Base-by-base conservation (phyloP, 2,113 vertebrate genomes). In the Callospermophilus lateralis region DNA sequence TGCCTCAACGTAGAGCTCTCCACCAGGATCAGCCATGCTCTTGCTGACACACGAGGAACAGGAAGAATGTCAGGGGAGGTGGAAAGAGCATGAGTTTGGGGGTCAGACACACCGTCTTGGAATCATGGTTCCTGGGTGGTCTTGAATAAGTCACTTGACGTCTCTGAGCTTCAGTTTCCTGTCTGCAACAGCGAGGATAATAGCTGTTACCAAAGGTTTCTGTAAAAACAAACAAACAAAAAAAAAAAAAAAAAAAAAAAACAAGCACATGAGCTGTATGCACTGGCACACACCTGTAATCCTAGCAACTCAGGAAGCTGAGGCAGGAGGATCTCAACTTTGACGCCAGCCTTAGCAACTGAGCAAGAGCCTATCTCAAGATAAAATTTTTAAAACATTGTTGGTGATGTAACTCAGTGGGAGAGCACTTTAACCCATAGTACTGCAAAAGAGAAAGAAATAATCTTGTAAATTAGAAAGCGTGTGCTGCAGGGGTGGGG, bases 401-500 rank as follows among this genome's bases (percentile, higher is more conserved):
- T 34, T 70, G 67, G 17, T 34, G 67, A 70, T 70, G 16, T 17
- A 70, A 19, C 16, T n/a, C 34, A 68, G 16, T 68, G 67, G 67
- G 32, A n/a, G 15, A 68, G 67, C 16, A 7, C 34, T 63, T n/a
- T 30, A 19, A 70, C 11, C 34, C 34, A 17, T 17, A 70, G 16
- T 70, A n/a, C 16, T 68, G 67, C 32, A 70, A 34, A 67, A 30
- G 63, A 13, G 8, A 67, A 28, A n/a, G 73, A 77, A 68, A 42
- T 16, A 32, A n/a, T 32, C 67, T n/a, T 11, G 39, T 20, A 12
- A 58, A 12, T 12, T n/a, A 78, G 22, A 87, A 68, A 15, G 22
- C 4, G 12, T 3, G 7, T 7, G 0, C 9, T 19, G 10, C 10
- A 6, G 19, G 17, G 30, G 5, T 0, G 0, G 28, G 48, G 26